Base-by-base conservation (phyloP, 1,140 invertebrate species). In the Bradynema listronoti region DNA sequence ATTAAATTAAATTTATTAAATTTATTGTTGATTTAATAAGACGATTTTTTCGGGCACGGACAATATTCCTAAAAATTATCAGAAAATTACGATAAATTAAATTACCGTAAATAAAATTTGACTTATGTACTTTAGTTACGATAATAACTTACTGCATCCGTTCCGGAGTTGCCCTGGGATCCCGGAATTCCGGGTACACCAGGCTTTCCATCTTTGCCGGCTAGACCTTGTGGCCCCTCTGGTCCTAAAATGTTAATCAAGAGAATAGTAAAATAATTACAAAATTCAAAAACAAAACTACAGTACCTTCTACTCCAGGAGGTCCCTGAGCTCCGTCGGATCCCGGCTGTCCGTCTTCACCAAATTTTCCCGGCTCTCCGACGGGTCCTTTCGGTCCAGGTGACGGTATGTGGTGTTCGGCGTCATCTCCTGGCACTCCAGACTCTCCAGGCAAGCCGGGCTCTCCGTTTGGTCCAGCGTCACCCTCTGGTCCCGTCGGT, bases 391-490 rank as follows among this genome's bases (percentile, higher is more conserved):
- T 60, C 14, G 58, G 55, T 5, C 58, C 58, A 1, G 58, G 19
- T 29, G 25, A 3, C 16, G 47, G 47, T 4, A 32, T 25, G 34
- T 29, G 27, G 3, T 9, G 11, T 30, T 29, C 16, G 25, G 41
- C 56, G 16, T 61, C 47, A 19, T 61, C 27, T 7, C 54, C 57
- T 43, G 30, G 27, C 7, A 36, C 22, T 43, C 53, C 53, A 6
- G 53, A 36, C n/a, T 63, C 53, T 16, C 69, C 69, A 25, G 65
- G 53, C 16, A 22, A 24, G 19, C 68, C 68, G 36, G 54, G 58
- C 33, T 71, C 50, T 29, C 68, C 68, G 22, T 34, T 47, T 36
- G 64, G 42, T 7, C 59, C 59, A 25, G 56, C 49, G 19, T 42
- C 36, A 2, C 47, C 47, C 19, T 11, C 36, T 11, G 19, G 19